Evolutionary conservation across 1,140 invertebrate genomes (phyloP).

Genomic region (Drosophila auraria): DNA sequence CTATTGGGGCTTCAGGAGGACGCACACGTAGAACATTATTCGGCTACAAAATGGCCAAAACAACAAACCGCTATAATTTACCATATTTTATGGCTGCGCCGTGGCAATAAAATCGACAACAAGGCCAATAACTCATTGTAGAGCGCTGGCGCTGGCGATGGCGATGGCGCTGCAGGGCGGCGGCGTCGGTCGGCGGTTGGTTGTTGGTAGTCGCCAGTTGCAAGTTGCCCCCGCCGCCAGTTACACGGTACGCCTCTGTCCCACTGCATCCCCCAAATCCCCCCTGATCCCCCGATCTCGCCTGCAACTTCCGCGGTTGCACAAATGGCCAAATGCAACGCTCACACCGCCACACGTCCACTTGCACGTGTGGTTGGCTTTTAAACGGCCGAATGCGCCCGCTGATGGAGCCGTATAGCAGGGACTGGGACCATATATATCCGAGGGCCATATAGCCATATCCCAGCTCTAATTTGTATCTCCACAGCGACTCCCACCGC

Average conservation of each 20-base stretch:
- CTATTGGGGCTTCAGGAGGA: slow-evolving; percentile 58
- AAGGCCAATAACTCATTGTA: slow-evolving; percentile 85
- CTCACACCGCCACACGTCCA: slow-evolving; percentile 14
- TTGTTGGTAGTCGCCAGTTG: slow-evolving; percentile 24
- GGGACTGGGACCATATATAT: background rate
- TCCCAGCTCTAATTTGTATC: slow-evolving; percentile 73
- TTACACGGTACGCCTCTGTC: slow-evolving; percentile 56
- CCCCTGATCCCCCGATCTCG: background rate
- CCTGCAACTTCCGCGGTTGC: slow-evolving; percentile 72
- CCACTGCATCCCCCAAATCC: slow-evolving; percentile 16
- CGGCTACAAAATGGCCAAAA: slow-evolving; percentile 85
- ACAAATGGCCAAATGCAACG: slow-evolving; percentile 33
- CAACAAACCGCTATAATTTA: slow-evolving; percentile 85
- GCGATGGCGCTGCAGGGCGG: slow-evolving; percentile 55
- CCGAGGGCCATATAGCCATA: slow-evolving; percentile 2
- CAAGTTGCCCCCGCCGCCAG: slow-evolving; percentile 68
- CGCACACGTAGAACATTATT: slow-evolving; percentile 83
- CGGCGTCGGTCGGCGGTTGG: slow-evolving; percentile 38
- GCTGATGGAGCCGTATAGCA: slow-evolving; percentile 37
- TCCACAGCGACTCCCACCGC: slow-evolving; percentile 38
- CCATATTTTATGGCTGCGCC: slow-evolving; percentile 85
- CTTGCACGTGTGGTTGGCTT: slow-evolving; percentile 41
- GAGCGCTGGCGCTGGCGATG: slow-evolving; percentile 56
- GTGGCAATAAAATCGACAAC: slow-evolving; percentile 85
- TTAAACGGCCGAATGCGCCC: slow-evolving; percentile 52